phyloP scores from a whole-genome alignment of 1,140 invertebrate species.

The Tetragonula clypearis region DNA sequence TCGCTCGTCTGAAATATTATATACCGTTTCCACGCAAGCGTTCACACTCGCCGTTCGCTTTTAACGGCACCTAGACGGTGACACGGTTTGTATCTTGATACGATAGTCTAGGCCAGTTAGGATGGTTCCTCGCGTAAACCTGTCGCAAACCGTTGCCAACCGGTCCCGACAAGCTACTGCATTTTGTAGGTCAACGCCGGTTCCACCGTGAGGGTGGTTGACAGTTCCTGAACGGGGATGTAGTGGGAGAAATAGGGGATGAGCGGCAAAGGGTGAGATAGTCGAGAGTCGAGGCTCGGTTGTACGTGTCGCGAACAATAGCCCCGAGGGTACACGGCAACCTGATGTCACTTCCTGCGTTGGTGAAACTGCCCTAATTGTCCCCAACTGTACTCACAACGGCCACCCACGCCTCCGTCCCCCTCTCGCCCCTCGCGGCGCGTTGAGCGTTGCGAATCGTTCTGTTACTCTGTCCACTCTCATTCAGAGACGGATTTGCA shows the following conservation, averaged over 20 bases:
- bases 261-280: slow-evolving; percentile 58
- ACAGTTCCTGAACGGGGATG: slow-evolving; percentile 56
- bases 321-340: slow-evolving; percentile 70
- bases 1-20: slow-evolving; percentile 16
- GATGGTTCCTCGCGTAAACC: slow-evolving; percentile 62
- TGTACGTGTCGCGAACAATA: slow-evolving; percentile 72
- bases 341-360: slow-evolving; percentile 72
- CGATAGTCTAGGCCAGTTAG: slow-evolving; percentile 61
- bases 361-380: slow-evolving; percentile 70
- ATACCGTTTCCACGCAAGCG: neutral
- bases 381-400: slow-evolving; percentile 65
- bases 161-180: slow-evolving; percentile 66
- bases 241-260: slow-evolving; percentile 32
- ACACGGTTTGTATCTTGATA: slow-evolving; percentile 59
- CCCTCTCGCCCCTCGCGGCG: too few relatives aligned
- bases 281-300: slow-evolving; percentile 65
- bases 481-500: neutral
- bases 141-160: slow-evolving; percentile 67
- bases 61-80: slow-evolving; percentile 20
- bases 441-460: slow-evolving; percentile 41
- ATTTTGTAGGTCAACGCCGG: slow-evolving; percentile 67
- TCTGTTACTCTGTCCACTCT: slow-evolving; percentile 6
- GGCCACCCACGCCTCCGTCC: slow-evolving; percentile 21
- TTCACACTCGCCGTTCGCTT: neutral
- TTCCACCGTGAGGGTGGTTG: slow-evolving; percentile 56